These are phyloP conservation scores for Chalcis sispes DNA, from an alignment of 2,888 invertebrate species.

Conservation along the genomic window DNA sequence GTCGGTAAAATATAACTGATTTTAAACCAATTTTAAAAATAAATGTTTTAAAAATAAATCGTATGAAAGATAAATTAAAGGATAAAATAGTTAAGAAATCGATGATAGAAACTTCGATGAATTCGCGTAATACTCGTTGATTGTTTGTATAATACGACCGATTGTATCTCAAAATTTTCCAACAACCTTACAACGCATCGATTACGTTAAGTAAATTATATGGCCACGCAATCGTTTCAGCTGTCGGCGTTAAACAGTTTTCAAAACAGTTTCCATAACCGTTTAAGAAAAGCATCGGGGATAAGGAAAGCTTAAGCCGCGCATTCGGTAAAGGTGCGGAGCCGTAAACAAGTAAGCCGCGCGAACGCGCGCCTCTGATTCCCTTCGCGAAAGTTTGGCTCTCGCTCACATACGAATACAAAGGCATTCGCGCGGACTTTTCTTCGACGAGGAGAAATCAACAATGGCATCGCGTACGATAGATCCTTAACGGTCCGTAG, in stretches of 20 bases:
- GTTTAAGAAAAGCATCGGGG: background rate
- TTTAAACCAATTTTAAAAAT: too few species aligned
- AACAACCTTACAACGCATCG: background rate
- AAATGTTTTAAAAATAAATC: too few species aligned
- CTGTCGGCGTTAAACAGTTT: conserved; percentile 30
- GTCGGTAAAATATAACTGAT: too few species aligned
- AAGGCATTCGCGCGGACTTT: background rate
- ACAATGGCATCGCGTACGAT: conserved; percentile 28
- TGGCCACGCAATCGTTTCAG: background rate
- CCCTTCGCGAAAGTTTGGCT: background rate
- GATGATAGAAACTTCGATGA: too few species aligned
- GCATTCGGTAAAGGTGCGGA: conserved; percentile 48
- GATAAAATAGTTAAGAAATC: too few species aligned
- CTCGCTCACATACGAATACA: background rate
- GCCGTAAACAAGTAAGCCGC: conserved; percentile 45
- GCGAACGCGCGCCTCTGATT: background rate
- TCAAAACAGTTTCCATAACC: conserved; percentile 37
- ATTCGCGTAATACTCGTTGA: too few species aligned
- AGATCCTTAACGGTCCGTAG: conserved; percentile 37
- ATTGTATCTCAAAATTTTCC: too few species aligned
- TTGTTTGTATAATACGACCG: too few species aligned
- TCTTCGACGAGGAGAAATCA: conserved; percentile 1
- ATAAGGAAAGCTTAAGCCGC: conserved; percentile 26
- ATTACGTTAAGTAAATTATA: background rate
- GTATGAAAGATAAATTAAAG: too few species aligned